Conservation (phyloP, 2,113 vertebrate species). For the Carlito syrichta region DNA sequence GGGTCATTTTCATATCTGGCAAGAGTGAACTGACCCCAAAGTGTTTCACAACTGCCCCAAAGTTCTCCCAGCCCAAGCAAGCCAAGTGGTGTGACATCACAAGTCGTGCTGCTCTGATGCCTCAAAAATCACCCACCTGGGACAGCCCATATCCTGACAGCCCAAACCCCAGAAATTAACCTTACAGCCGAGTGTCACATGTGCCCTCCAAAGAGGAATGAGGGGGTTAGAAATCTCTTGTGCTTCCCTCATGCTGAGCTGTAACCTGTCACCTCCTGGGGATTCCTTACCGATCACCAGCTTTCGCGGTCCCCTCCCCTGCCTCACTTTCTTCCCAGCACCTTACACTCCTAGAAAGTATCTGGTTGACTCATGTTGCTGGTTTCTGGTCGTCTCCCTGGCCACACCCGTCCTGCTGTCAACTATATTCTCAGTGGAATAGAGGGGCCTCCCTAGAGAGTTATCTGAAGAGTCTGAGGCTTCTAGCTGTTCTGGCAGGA, state of each 20-base stretch:
- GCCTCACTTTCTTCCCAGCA: not conserved
- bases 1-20: not conserved
- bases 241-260: not conserved
- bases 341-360: not conserved
- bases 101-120: not conserved
- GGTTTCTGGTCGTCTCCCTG: not conserved
- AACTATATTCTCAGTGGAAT: not conserved
- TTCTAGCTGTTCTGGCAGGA: not conserved
- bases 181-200: not conserved
- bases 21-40: not conserved
- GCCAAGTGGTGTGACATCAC: not conserved
- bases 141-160: not conserved
- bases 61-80: not conserved
- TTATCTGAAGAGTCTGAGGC: not conserved
- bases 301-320: not conserved
- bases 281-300: not conserved
- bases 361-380: not conserved
- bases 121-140: accelerated
- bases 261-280: not conserved
- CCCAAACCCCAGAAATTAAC: not conserved
- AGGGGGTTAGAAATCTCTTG: not conserved
- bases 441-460: not conserved
- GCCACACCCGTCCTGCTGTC: not conserved
- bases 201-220: not conserved
- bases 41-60: not conserved